Evolutionary conservation across 1,140 invertebrate species (phyloP).

Genomic region (Lanistes nyassanus): DNA sequence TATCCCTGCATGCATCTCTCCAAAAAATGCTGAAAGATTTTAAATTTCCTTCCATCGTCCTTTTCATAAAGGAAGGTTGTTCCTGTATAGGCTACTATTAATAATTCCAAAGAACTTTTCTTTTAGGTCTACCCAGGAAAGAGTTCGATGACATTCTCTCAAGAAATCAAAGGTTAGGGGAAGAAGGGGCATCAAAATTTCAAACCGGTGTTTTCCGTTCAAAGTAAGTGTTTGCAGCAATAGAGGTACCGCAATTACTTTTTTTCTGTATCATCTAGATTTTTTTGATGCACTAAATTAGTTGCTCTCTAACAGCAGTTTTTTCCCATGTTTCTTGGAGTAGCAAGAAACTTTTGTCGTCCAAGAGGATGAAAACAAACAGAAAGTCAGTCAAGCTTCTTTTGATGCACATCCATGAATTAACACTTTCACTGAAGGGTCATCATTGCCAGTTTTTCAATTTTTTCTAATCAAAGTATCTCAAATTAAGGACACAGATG

Average conservation of each 20-base stretch:
- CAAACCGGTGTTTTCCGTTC: slow-evolving; percentile 47
- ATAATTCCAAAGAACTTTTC: slow-evolving; percentile 25
- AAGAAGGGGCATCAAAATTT: slow-evolving; percentile 42
- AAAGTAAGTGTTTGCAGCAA: slow-evolving; percentile 46
- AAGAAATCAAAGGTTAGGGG: slow-evolving; percentile 42
- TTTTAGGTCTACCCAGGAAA: slow-evolving; percentile 58
- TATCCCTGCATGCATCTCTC: too few relatives aligned
- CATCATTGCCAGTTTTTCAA: too few relatives aligned
- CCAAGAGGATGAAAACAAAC: neutral
- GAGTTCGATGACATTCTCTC: slow-evolving; percentile 62
- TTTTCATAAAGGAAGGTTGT: too few relatives aligned
- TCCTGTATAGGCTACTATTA: too few relatives aligned
- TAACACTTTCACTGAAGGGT: too few relatives aligned
- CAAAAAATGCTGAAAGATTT: too few relatives aligned
- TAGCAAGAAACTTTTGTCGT: neutral
- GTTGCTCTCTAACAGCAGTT: neutral
- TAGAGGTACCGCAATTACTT: slow-evolving; percentile 4
- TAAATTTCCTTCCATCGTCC: too few relatives aligned
- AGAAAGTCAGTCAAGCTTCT: neutral
- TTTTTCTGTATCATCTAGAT: neutral
- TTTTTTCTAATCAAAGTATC: too few relatives aligned
- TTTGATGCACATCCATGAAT: neutral
- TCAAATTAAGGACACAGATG: too few relatives aligned
- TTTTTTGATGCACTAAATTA: slow-evolving; percentile 10
- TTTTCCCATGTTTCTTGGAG: neutral